Base-by-base conservation (phyloP, 2,797 vertebrate species). In the Garrulus glandarius region DNA sequence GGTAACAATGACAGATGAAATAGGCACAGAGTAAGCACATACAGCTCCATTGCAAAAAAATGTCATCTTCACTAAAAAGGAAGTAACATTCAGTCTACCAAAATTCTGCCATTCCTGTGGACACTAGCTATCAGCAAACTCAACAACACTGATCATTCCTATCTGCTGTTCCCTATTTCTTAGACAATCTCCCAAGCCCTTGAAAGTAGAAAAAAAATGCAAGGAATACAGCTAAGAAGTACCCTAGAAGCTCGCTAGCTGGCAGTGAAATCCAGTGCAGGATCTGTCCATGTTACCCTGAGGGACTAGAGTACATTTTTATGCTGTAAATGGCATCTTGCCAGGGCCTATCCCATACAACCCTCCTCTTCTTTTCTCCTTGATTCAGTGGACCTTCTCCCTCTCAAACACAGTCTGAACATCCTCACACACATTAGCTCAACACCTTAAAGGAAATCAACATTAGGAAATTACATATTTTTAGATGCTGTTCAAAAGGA, bases 401-500 rank as follows among this genome's bases (percentile, higher is more conserved):
- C 60, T 90, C 65, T 60, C 47, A 71, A 77, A 76, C 49, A 69
- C 50, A 83, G 52, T 32, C 77, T 60, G 83, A 92, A 83, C 65
- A 87, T 57, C 64, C 70, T 75, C 68, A 68, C 6, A 6, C 23
- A 72, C 32, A 55, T 36, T 29, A 78, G 32, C 22, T 77, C 14
- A 84, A 78, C 37, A 74, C 37, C 68, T 94, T 79, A 72, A 85
- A 55, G 37, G 68, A 93, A 93, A 94, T 44, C 63, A 81, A 1
- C 36, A 84, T 55, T 61, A 71, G 89, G 71, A 94, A 92, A 91
- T 41, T 0, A 88, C 13, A 4, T 68, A 76, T 92, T 95, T 92
- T 95, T 92, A 93, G 76, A 89, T 63, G 20, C 37, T 52, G 49
- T 36, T 92, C 79, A 87, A 39, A 47, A 24, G 46, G 46, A 47